Evolutionary conservation across 1,140 invertebrate species (phyloP).

Genomic region (Centruroides vittatus): DNA sequence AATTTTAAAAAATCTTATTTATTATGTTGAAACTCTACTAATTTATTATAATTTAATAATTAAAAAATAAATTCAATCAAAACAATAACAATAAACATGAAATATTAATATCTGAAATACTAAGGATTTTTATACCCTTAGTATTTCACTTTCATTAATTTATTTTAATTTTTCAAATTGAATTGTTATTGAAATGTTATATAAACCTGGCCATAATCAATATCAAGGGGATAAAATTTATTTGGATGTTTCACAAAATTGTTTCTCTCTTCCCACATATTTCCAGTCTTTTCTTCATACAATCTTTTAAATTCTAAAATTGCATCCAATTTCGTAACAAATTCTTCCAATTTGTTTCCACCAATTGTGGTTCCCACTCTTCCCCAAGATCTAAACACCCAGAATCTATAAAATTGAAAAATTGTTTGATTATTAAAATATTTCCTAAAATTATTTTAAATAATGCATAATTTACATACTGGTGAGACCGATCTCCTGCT

Average conservation of each 20-base stretch:
- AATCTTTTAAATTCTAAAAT: constrained; percentile 46
- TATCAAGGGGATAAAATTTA: constrained; percentile 75
- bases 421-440: background rate
- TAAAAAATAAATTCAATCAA: too few species aligned
- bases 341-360: constrained; percentile 53
- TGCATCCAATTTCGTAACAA: constrained; percentile 39
- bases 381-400: constrained; percentile 84
- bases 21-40: too few species aligned
- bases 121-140: too few species aligned
- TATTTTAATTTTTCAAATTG: too few species aligned
- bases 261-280: constrained; percentile 50
- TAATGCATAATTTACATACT: background rate
- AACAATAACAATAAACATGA: too few species aligned
- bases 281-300: constrained; percentile 76
- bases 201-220: constrained; percentile 49
- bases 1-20: too few species aligned
- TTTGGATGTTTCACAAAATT: constrained; percentile 65
- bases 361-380: constrained; percentile 88
- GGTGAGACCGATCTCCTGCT: constrained; percentile 42
- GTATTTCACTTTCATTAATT: too few species aligned
- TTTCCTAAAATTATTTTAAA: background rate
- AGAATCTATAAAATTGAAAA: constrained; percentile 37
- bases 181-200: background rate
- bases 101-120: too few species aligned
- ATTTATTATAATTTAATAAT: too few species aligned